Percentiles rank a stretch among this genome's conserved stretches.
Evolutionary conservation across 2,888 invertebrate genomes (phyloP).

Genomic region (Leptinotarsa rubiginosa): DNA sequence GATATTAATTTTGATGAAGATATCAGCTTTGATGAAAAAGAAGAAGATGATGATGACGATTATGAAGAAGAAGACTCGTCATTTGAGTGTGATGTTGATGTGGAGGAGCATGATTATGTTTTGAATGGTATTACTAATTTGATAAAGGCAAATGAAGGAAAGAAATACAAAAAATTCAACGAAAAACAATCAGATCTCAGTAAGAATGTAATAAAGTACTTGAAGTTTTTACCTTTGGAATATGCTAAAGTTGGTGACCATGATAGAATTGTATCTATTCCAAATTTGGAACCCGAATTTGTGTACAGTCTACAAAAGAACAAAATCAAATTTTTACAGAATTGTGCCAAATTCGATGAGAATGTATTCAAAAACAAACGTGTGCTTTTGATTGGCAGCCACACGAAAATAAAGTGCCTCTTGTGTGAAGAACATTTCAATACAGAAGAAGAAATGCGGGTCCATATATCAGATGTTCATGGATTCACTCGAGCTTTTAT

Average conservation of each 20-base stretch:
- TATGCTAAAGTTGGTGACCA: slow-evolving; percentile 6
- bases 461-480: slow-evolving; percentile 4
- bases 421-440: slow-evolving; percentile 14
- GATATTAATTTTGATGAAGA: not conserved
- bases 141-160: not conserved
- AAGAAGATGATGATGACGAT: not conserved
- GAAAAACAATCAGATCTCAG: not conserved
- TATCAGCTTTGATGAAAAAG: not conserved
- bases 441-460: not conserved
- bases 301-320: not conserved
- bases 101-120: slow-evolving; percentile 11
- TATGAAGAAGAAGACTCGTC: not conserved
- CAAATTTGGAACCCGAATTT: not conserved
- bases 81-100: slow-evolving; percentile 1
- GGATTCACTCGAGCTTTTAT: not conserved
- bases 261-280: not conserved
- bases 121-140: slow-evolving; percentile 15
- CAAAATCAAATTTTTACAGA: slow-evolving; percentile 8
- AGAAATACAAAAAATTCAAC: not conserved
- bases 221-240: slow-evolving; percentile 4
- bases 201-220: not conserved
- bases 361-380: slow-evolving; percentile 21
- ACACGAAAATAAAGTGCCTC: slow-evolving; percentile 7
- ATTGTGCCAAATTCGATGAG: slow-evolving; percentile 12
- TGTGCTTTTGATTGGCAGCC: slow-evolving; percentile 7